A percentile compares a stretch with the other conserved stretches of the same genome.
phyloP scores from a whole-genome alignment of 2,888 invertebrate genomes.

The Poecilobothrus nobilitatus region DNA sequence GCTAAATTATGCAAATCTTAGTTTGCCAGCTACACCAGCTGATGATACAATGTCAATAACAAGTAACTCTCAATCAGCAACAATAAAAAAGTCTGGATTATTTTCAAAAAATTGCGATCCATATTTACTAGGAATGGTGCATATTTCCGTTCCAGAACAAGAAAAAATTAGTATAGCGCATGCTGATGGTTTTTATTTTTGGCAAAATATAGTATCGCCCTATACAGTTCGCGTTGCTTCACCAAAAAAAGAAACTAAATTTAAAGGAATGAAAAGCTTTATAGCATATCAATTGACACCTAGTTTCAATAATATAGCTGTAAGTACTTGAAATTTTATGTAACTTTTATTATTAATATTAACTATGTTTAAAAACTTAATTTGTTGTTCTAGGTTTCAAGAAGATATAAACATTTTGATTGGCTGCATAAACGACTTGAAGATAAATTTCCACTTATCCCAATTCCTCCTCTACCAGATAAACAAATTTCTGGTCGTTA shows the following conservation, averaged over 20 bases:
- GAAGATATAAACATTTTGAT: constrained; percentile 98
- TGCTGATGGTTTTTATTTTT: constrained; percentile 63
- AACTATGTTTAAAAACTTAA: neutral
- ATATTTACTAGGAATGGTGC: constrained; percentile 71
- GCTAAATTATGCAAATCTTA: constrained; percentile 38
- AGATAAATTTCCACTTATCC: constrained; percentile 89
- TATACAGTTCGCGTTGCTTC: constrained; percentile 85
- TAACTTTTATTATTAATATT: neutral
- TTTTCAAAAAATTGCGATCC: constrained; percentile 88
- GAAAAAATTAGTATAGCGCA: constrained; percentile 68
- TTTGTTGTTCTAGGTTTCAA: constrained; percentile 46
- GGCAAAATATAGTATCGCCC: constrained; percentile 64
- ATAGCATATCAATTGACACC: constrained; percentile 95
- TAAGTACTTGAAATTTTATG: constrained; percentile 39
- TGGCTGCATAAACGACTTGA: constrained; percentile 93
- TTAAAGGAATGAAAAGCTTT: constrained; percentile 94
- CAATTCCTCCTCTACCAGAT: constrained; percentile 94
- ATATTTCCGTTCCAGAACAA: constrained; percentile 57
- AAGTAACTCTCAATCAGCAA: constrained; percentile 29
- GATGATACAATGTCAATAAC: constrained; percentile 48
- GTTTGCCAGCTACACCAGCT: constrained; percentile 39
- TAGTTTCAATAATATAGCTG: constrained; percentile 88
- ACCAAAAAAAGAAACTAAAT: constrained; percentile 94
- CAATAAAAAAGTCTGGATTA: constrained; percentile 69
- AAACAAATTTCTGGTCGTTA: constrained; percentile 96